Conservation (phyloP, 1,140 invertebrate genomes). For the roundworm (Caenorhabditis elegans) region WBcel235 BX284603.4:7019001-7019500, state of each 20-base stretch:
- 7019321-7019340: constrained; percentile 61
- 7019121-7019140: constrained; percentile 32
- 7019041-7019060: too few species aligned
- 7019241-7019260: too few species aligned
- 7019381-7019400: constrained; percentile 60
- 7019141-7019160: constrained; percentile 35
- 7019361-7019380: constrained; percentile 60
- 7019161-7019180: constrained; percentile 45
- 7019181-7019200: constrained; percentile 39
- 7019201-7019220: constrained; percentile 29
- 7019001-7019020: too few species aligned
- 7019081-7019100: neutral
- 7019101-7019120: constrained; percentile 18
- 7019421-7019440: neutral
- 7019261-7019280: too few species aligned
- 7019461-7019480: neutral
- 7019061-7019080: too few species aligned
- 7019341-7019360: constrained; percentile 62
- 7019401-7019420: neutral
- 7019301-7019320: too few species aligned
- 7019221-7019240: constrained; percentile 21
- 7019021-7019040: too few species aligned
- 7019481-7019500: neutral
- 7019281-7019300: too few species aligned
- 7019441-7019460: neutral